Evolutionary conservation across 2,888 invertebrate species (phyloP).

Genomic region (Athetis lepigone): DNA sequence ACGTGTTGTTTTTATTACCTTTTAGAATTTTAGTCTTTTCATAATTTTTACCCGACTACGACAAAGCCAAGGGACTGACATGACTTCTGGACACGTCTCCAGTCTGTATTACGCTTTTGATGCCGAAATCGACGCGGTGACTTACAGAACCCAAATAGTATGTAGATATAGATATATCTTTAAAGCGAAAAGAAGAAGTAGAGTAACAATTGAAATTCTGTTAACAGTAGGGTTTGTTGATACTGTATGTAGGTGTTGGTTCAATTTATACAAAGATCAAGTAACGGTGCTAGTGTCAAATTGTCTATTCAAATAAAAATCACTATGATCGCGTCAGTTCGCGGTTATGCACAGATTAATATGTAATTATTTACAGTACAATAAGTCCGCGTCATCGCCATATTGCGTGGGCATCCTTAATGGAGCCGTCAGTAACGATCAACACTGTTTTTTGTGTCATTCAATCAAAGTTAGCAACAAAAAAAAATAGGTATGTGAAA

Average conservation of each 20-base stretch:
- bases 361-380: slow-evolving; percentile 78
- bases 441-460: slow-evolving; percentile 60
- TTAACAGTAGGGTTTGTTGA: not conserved
- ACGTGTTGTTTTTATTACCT: no score
- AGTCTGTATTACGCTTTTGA: no score
- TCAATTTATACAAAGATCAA: slow-evolving; percentile 64
- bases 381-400: slow-evolving; percentile 70
- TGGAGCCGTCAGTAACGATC: slow-evolving; percentile 64
- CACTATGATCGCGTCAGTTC: slow-evolving; percentile 69
- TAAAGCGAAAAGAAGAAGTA: no score
- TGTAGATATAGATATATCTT: no score
- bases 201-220: no score
- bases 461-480: slow-evolving; percentile 52
- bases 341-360: slow-evolving; percentile 75
- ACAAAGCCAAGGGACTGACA: no score
- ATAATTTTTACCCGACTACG: no score
- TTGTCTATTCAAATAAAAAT: slow-evolving; percentile 79
- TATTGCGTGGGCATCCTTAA: slow-evolving; percentile 70
- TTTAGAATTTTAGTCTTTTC: no score
- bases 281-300: slow-evolving; percentile 79
- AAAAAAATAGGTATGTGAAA: slow-evolving; percentile 44
- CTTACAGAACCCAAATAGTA: no score
- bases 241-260: slow-evolving; percentile 14
- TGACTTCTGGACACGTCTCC: no score
- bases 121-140: no score